A percentile compares a stretch with the other conserved stretches of the same genome.
Conservation (phyloP, 92 coral and sea anemone species). For the Virgularia gustaviana region DNA sequence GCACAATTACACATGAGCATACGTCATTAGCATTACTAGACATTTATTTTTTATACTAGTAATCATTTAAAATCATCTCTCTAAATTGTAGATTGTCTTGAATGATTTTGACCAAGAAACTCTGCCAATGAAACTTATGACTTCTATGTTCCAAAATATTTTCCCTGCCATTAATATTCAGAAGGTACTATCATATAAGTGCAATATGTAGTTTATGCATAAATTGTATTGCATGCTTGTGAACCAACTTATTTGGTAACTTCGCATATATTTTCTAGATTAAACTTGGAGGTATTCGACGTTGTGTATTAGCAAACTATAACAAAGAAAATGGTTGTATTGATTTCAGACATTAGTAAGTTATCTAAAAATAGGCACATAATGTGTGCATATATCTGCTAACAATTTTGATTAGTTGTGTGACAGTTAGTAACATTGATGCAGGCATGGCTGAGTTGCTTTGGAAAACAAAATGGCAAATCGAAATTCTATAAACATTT, state of each 20-base stretch:
- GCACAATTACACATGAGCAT: no score
- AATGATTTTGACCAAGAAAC: slow-evolving; percentile 73
- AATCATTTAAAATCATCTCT: no score
- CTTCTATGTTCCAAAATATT: slow-evolving; percentile 91
- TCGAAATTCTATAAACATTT: no score
- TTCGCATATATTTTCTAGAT: slow-evolving; percentile 46
- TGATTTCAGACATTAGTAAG: slow-evolving; percentile 93
- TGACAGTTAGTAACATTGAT: no score
- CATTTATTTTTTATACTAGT: no score
- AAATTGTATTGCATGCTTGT: no score
- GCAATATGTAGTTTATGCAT: no score
- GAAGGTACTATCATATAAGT: slow-evolving; percentile 79
- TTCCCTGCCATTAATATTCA: slow-evolving; percentile 93
- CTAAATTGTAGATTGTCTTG: slow-evolving; percentile 82
- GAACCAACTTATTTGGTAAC: background rate
- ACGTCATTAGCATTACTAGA: no score
- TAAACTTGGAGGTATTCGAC: slow-evolving; percentile 73
- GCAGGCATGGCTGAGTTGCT: no score
- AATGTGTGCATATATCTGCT: background rate
- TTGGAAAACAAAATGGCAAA: no score
- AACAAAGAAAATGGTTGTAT: slow-evolving; percentile 63
- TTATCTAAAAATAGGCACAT: no score
- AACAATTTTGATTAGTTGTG: no score
- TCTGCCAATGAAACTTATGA: slow-evolving; percentile 95
- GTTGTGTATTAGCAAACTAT: slow-evolving; percentile 83